phyloP scores from a whole-genome alignment of 1,140 invertebrate species.

The Zaprionus davidi region DNA sequence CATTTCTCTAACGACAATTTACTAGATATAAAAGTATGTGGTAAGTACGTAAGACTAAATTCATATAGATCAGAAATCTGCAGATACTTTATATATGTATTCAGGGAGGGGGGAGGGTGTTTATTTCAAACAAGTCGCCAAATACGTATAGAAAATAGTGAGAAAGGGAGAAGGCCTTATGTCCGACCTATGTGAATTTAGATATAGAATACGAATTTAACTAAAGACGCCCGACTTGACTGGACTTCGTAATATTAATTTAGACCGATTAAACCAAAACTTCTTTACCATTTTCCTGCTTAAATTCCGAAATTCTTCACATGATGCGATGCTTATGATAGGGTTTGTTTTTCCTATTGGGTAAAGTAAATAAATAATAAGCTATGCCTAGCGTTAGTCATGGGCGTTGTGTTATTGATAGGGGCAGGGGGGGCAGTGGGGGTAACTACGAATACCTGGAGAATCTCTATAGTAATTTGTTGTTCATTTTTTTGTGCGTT shows the following conservation, averaged over 20 bases:
- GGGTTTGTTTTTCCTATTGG: slow-evolving; percentile 10
- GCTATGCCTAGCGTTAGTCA: slow-evolving; percentile 36
- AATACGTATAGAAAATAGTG: slow-evolving; percentile 1
- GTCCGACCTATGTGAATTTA: slow-evolving; percentile 33
- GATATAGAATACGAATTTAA: slow-evolving; percentile 39
- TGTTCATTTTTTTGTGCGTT: neutral
- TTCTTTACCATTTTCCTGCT: neutral
- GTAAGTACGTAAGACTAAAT: slow-evolving; percentile 45
- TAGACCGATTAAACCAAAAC: neutral
- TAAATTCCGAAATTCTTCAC: slow-evolving; percentile 4
- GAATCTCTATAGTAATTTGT: slow-evolving; percentile 35
- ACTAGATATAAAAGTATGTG: slow-evolving; percentile 43
- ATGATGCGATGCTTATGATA: slow-evolving; percentile 19
- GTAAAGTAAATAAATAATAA: slow-evolving; percentile 43
- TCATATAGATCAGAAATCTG: slow-evolving; percentile 43
- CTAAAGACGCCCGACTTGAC: slow-evolving; percentile 30
- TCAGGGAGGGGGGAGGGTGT: neutral
- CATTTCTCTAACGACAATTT: slow-evolving; percentile 51
- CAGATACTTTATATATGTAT: slow-evolving; percentile 5
- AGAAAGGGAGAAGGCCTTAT: neutral
- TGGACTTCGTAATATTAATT: slow-evolving; percentile 15
- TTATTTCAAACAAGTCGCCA: slow-evolving; percentile 5
- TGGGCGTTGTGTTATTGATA: slow-evolving; percentile 19
- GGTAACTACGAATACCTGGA: slow-evolving; percentile 25
- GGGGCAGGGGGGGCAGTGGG: neutral